Evolutionary conservation across 2,113 vertebrate species (phyloP), one percentile per base, ranked within the genome.

Genomic region (Microcebus ravelobensis): DNA sequence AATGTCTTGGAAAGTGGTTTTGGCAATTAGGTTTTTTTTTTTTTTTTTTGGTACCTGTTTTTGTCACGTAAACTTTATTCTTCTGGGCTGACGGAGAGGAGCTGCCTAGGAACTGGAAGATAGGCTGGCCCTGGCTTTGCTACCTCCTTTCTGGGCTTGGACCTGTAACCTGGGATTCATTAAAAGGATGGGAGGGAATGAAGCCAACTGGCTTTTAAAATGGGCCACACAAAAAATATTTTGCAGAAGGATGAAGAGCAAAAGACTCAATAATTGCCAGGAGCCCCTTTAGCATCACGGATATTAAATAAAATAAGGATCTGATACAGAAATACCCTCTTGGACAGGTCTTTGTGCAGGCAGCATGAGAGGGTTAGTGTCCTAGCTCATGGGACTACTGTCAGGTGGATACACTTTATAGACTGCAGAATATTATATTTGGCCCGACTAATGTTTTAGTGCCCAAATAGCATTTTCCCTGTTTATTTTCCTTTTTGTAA

Each of bases 281-380:
- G 79, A 76, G 76, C 23, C 25, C 57, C 57, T 76, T 57, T 14
- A 18, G 45, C 42, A n/a, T 76, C 23, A 1, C 3, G 31, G 74
- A 2, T 31, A 2, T 31, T 82, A 34, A 83, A 39, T 34, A 57
- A 42, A 80, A 61, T 9, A 23, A 39, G 81, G 59, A 48, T 23
- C 52, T 6, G 12, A 52, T 10, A 12, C 57, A n/a, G 42, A 39
- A 34, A 39, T 4, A 0, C 31, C 39, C 52, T 27, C 57, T 34
- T 18, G 25, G 36, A 13, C 39, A n/a, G 81, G 68, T 45, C 25
- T 57, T 18, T 8, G 55, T 5, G 25, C 27, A 83, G 83, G 50
- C 7, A 14, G 31, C 36, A 0, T 7, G 21, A 84, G 34, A 39
- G 34, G 4, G 1, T 42, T 5, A 0, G 2, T 20, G n/a, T 57